Conservation (phyloP, 2,888 invertebrate genomes). For the Congeria kusceri region DNA sequence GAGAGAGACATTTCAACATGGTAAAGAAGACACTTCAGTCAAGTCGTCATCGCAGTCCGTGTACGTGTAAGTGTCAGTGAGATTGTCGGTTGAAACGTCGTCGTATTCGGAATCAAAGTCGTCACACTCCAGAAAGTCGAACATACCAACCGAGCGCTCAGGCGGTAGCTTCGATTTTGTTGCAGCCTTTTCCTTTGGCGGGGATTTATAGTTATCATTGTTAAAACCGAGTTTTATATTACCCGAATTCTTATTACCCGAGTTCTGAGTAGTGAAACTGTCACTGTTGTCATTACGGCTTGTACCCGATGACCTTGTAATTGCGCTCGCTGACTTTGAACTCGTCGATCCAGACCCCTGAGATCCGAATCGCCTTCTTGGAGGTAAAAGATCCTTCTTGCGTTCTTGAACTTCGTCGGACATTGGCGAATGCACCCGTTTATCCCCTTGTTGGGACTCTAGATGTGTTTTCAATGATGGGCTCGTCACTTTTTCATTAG, state of each 20-base stretch:
- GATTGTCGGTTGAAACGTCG: slow-evolving; percentile 53
- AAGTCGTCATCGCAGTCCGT: slow-evolving; percentile 56
- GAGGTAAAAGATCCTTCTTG: not conserved
- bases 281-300: slow-evolving; percentile 18
- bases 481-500: not conserved
- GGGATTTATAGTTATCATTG: not conserved
- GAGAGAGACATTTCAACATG: slow-evolving; percentile 42
- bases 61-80: slow-evolving; percentile 56
- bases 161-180: slow-evolving; percentile 20
- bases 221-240: not conserved
- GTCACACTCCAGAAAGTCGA: slow-evolving; percentile 57
- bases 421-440: too few species aligned
- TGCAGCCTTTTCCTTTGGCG: slow-evolving; percentile 13
- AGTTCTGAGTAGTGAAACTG: slow-evolving; percentile 16
- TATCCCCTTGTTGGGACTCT: not conserved
- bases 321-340: slow-evolving; percentile 17
- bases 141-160: slow-evolving; percentile 34
- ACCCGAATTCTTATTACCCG: slow-evolving; percentile 16
- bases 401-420: not conserved
- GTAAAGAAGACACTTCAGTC: slow-evolving; percentile 62
- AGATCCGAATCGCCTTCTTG: slow-evolving; percentile 13
- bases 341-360: slow-evolving; percentile 37
- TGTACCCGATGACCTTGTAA: slow-evolving; percentile 20
- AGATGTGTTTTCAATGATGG: not conserved
- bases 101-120: slow-evolving; percentile 50